These are phyloP conservation scores for Heteromormyrus szaboi DNA, from an alignment of 2,797 vertebrate genomes.

Conservation along the genomic window DNA sequence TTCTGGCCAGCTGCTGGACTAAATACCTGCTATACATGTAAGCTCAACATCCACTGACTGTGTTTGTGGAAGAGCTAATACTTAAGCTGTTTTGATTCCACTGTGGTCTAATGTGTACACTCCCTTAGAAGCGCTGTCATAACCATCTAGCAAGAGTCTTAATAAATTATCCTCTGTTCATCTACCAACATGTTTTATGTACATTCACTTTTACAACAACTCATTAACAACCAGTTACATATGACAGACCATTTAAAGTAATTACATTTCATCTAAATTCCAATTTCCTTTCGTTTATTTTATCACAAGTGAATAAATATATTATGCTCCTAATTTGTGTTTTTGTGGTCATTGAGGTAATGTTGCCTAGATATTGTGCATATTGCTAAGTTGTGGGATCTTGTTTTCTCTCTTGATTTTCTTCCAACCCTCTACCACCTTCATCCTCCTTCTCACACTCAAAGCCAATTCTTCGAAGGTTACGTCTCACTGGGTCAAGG, in stretches of 20 bases:
- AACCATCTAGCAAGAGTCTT: not conserved
- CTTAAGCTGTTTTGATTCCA: not conserved
- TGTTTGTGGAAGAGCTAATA: not conserved
- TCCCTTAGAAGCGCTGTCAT: not conserved
- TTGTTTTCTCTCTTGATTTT: not conserved
- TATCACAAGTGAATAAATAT: not conserved
- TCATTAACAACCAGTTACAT: not conserved
- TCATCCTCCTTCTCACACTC: not conserved
- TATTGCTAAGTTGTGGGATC: not conserved
- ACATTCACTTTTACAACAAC: not conserved
- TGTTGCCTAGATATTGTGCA: not conserved
- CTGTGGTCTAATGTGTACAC: not conserved
- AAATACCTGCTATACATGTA: not conserved
- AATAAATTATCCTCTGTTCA: not conserved
- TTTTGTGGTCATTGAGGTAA: not conserved
- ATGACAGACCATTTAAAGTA: not conserved
- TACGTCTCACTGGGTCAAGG: not conserved
- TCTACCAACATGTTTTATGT: not conserved
- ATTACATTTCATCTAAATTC: not conserved
- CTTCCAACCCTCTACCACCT: not conserved
- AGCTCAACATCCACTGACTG: not conserved
- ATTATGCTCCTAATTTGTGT: not conserved
- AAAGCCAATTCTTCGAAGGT: not conserved
- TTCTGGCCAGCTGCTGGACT: not conserved
- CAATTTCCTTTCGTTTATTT: not conserved